Conservation (phyloP, 2,113 vertebrate genomes). For the Tautogolabrus adspersus region DNA sequence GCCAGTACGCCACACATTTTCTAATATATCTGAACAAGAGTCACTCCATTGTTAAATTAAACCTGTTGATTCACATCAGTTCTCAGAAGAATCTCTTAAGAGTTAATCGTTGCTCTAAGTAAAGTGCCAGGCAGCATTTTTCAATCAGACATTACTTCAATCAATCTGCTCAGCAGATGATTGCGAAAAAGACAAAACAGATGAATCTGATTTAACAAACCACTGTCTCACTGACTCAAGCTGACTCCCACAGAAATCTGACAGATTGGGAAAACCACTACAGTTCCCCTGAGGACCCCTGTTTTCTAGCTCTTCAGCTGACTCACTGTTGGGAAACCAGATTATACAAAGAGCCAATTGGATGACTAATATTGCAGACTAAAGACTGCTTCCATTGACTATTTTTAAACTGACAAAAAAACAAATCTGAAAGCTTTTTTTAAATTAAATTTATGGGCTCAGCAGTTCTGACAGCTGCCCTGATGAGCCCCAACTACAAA, state of each 20-base stretch:
- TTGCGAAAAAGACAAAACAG: constrained; percentile 22
- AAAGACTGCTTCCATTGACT: constrained; percentile 19
- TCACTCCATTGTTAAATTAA: constrained; percentile 1
- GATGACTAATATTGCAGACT: constrained; percentile 22
- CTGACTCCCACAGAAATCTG: neutral
- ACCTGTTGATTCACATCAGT: neutral
- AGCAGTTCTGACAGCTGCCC: neutral
- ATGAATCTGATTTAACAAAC: constrained; percentile 4
- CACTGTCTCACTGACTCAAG: neutral
- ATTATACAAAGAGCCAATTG: neutral
- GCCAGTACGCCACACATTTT: neutral
- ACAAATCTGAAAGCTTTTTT: neutral
- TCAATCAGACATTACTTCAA: constrained; percentile 11
- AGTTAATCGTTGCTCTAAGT: neutral
- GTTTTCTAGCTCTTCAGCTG: neutral
- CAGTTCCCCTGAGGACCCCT: neutral
- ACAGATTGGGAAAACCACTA: neutral
- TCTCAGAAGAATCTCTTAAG: constrained; percentile 21
- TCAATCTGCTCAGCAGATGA: constrained; percentile 6
- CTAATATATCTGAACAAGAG: neutral
- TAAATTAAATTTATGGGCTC: neutral
- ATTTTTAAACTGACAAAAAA: constrained; percentile 15
- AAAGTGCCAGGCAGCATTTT: neutral
- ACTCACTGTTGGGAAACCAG: constrained; percentile 28
- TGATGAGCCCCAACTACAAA: neutral